Conservation (phyloP, 2,797 vertebrate genomes). For the Gymnoscopelus microlampas region DNA sequence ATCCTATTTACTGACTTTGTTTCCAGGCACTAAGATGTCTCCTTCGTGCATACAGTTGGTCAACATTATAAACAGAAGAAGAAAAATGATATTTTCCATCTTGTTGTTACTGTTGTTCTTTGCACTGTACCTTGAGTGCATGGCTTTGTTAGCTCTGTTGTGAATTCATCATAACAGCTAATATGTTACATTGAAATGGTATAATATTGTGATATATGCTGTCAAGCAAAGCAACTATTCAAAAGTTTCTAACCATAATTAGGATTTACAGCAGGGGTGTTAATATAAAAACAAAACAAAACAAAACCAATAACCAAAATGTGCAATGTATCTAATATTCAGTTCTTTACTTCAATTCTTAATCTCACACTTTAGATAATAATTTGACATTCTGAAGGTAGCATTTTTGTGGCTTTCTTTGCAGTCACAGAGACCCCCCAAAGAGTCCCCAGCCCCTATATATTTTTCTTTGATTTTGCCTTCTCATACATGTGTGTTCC, state of each 20-base stretch:
- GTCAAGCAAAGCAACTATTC: background rate
- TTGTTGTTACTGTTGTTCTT: constrained; percentile 10
- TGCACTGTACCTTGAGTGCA: constrained; percentile 3
- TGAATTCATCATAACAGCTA: constrained; percentile 11
- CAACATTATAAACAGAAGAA: background rate
- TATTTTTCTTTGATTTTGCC: constrained; percentile 62
- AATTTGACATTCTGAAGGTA: constrained; percentile 43
- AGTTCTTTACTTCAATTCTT: constrained; percentile 24
- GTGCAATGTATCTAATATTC: too few relatives aligned
- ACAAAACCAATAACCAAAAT: constrained; percentile 16
- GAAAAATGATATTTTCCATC: background rate
- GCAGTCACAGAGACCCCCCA: constrained; percentile 49
- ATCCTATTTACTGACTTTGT: constrained; percentile 20
- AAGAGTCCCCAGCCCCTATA: constrained; percentile 51
- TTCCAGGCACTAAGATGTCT: background rate
- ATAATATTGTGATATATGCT: background rate
- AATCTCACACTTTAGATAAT: constrained; percentile 42
- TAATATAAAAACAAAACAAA: too few relatives aligned
- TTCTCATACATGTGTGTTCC: constrained; percentile 61
- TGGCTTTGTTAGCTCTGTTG: background rate
- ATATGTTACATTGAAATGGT: constrained; percentile 5
- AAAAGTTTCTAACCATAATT: background rate
- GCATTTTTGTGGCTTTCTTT: constrained; percentile 49
- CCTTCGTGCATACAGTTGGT: background rate
- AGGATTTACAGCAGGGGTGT: constrained; percentile 17